Conservation (phyloP, 92 coral and sea anemone genomes). For the Virgularia gustaviana region DNA sequence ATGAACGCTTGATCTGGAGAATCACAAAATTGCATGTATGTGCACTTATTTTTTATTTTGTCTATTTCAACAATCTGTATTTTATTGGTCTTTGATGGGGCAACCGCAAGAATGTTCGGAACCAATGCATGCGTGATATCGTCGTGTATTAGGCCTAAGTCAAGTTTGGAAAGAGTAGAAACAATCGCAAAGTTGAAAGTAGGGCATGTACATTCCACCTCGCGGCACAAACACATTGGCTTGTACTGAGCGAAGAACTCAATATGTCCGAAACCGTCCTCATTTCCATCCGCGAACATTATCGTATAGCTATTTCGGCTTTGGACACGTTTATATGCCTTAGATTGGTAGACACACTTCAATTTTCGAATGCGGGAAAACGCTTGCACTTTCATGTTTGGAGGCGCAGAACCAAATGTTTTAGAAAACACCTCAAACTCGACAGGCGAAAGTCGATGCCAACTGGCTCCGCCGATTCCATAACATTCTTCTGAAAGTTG, state of each 20-base stretch:
- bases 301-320: too few relatives aligned
- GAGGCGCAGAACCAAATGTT: too few relatives aligned
- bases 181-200: not conserved
- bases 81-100: constrained; percentile 8
- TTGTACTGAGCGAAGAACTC: constrained; percentile 3
- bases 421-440: too few relatives aligned
- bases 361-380: too few relatives aligned
- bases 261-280: not conserved
- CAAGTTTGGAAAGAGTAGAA: not conserved
- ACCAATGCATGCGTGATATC: constrained; percentile 14
- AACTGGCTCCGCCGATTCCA: not conserved
- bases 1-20: constrained; percentile 36
- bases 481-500: not conserved
- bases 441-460: not conserved
- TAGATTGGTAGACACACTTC: too few relatives aligned
- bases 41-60: constrained; percentile 44
- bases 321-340: too few relatives aligned
- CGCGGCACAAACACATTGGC: constrained; percentile 6
- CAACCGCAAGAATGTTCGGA: constrained; percentile 3
- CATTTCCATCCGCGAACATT: constrained; percentile 2
- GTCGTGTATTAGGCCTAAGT: not conserved
- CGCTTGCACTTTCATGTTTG: too few relatives aligned
- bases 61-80: constrained; percentile 34
- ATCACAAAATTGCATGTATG: constrained; percentile 39
- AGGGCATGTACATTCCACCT: constrained; percentile 2